Conservation (phyloP, 35 echinoderm and acorn worm species). For the Eucidaris tribuloides region DNA sequence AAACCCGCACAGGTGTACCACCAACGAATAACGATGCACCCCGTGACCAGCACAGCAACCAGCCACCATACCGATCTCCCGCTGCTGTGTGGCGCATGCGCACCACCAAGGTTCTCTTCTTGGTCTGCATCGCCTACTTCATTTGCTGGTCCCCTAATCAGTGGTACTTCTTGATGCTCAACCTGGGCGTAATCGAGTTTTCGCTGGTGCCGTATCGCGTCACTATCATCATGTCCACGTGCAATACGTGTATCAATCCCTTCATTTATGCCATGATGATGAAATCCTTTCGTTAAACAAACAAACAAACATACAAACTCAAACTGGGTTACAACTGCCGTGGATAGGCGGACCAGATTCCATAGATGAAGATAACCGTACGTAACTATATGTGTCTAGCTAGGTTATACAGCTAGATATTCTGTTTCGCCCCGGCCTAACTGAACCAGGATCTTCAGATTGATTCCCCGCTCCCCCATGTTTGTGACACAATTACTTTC, state of each 20-base stretch:
- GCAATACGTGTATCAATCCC: constrained; percentile 29
- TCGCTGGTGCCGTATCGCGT: not conserved
- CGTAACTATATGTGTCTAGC: no score
- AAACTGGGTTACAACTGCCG: no score
- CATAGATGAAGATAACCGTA: no score
- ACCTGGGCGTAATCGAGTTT: constrained; percentile 4
- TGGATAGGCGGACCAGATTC: no score
- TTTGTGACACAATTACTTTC: no score
- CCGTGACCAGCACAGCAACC: not conserved
- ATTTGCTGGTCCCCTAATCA: constrained; percentile 47
- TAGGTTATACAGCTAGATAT: no score
- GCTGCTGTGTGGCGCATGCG: not conserved
- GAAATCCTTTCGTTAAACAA: not conserved
- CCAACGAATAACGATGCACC: not conserved
- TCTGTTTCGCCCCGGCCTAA: no score
- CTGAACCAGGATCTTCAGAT: no score
- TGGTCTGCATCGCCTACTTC: not conserved
- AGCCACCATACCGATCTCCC: not conserved
- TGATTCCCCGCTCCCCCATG: no score
- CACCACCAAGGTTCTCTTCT: not conserved
- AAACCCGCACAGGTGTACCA: no score
- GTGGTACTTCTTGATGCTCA: not conserved
- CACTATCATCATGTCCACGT: constrained; percentile 1
- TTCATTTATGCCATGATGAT: constrained; percentile 27
- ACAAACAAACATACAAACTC: not conserved